A percentile compares a stretch with the other conserved stretches of the same genome.
phyloP scores from a whole-genome alignment of 2,113 vertebrate species.

The Macquaria australasica region DNA sequence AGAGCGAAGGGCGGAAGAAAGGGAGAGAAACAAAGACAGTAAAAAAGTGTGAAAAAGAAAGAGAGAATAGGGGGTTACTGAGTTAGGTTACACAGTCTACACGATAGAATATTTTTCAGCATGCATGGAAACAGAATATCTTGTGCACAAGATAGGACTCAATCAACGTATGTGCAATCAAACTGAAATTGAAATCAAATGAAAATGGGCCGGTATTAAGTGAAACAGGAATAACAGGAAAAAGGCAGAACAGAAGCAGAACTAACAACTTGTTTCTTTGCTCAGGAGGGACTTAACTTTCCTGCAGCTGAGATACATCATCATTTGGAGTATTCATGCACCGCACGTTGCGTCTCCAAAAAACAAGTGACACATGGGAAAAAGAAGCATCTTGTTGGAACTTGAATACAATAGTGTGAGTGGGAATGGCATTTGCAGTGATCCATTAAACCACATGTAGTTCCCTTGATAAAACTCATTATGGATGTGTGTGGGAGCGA shows the following conservation, averaged over 20 bases:
- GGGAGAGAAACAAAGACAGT: background rate
- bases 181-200: constrained; percentile 4
- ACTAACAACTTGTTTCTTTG: constrained; percentile 16
- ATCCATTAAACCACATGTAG: constrained; percentile 74
- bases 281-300: constrained; percentile 22
- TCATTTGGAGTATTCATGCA: constrained; percentile 41
- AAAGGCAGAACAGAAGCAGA: background rate
- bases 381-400: constrained; percentile 54
- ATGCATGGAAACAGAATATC: background rate
- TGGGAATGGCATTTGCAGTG: constrained; percentile 65
- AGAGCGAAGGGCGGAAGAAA: background rate
- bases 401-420: constrained; percentile 49
- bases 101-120: background rate
- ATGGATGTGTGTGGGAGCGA: constrained; percentile 56
- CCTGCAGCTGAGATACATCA: constrained; percentile 46
- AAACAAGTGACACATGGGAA: constrained; percentile 48
- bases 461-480: constrained; percentile 77
- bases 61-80: background rate
- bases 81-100: background rate
- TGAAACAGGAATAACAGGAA: constrained; percentile 9
- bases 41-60: background rate
- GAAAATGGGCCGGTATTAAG: constrained; percentile 13
- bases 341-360: constrained; percentile 24
- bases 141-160: background rate
- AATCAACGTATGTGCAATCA: constrained; percentile 25